These are phyloP conservation scores for Ardeotis arabs DNA, from an alignment of 2,113 vertebrate genomes.

Conservation along the genomic window DNA sequence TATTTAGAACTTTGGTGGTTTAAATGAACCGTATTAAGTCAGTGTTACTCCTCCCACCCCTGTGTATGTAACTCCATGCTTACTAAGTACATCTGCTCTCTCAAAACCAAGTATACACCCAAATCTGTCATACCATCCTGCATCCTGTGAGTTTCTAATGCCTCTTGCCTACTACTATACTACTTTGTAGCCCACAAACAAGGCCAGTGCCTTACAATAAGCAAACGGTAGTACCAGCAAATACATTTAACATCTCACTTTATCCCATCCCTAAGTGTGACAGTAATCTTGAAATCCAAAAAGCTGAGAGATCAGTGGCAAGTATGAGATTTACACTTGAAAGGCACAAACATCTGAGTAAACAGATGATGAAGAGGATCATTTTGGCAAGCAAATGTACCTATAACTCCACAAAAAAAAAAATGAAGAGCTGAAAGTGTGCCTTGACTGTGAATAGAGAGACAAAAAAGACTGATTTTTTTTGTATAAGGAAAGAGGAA, in stretches of 20 bases:
- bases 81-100: not conserved
- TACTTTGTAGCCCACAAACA: not conserved
- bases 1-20: not conserved
- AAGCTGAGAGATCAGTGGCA: not conserved
- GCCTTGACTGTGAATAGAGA: not conserved
- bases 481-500: not conserved
- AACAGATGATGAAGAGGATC: constrained; percentile 34
- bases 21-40: not conserved
- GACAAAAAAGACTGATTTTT: not conserved
- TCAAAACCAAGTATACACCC: not conserved
- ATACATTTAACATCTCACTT: not conserved
- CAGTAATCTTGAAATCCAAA: not conserved
- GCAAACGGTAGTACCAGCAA: not conserved
- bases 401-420: not conserved
- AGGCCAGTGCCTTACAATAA: not conserved
- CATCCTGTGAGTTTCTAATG: not conserved
- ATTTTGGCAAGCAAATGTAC: not conserved
- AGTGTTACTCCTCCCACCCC: not conserved
- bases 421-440: not conserved
- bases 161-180: not conserved
- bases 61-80: not conserved
- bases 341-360: constrained; percentile 26
- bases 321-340: not conserved
- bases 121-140: not conserved
- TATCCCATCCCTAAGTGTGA: not conserved